Evolutionary conservation across 2,113 vertebrate genomes (phyloP), one percentile per base, ranked within the genome.

Genomic region (Rhegmatorhina hoffmannsi): DNA sequence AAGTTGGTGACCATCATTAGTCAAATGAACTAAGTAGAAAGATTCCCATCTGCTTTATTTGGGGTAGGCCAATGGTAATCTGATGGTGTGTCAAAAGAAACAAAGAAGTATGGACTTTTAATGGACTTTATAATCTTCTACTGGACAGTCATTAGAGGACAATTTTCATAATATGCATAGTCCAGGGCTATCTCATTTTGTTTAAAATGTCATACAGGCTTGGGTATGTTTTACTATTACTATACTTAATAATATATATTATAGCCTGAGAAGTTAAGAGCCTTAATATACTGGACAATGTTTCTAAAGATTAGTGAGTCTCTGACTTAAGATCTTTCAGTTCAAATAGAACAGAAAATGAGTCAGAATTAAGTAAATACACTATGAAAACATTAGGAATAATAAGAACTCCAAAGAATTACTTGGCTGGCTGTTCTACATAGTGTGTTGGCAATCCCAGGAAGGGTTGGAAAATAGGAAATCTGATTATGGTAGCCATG

Each of bases 191-290:
- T 88, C 36, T 88, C 53, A 33, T 87, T 73, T 84, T 91, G 43
- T 59, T 90, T 93, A 74, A 93, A 93, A 92, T 88, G 63, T 86
- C 78, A 80, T 73, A 26, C 23, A 73, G 63, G n/a, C 53, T 49
- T 66, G 47, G 13, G 5, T 83, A 85, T 33, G 50, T 31, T 46
- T 74, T 81, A 70, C 70, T 31, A 50, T 74, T 81, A 70, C 70
- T 74, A 58, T 77, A 19, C 46, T 74, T 94, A 66, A 90, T 72
- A 83, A 91, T 55, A 28, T 83, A 43, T 80, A 50, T 88, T 74
- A 91, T 26, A 93, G 8, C 17, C 17, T 67, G 43, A 68, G 43
- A 87, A 75, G 46, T 75, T 94, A 94, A 91, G 78, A 84, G 12
- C 20, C 26, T 74, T 92, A 82, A 91, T 78, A 34, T 69, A 75